phyloP scores from a whole-genome alignment of 2,888 invertebrate genomes.

The Volucella zonaria region DNA sequence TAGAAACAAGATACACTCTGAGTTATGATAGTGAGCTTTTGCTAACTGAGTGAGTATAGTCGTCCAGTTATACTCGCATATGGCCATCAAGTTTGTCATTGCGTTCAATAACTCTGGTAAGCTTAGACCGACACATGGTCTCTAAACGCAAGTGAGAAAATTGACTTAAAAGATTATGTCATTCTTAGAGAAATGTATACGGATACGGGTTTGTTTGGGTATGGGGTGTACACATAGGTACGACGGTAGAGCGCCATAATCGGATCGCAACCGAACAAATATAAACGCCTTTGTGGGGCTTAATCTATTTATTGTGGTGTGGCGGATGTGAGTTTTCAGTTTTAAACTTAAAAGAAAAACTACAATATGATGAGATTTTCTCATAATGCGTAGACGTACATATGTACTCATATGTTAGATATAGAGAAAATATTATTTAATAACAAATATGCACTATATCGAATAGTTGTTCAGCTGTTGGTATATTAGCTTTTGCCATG shows the following conservation, averaged over 20 bases:
- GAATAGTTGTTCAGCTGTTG: too few species aligned
- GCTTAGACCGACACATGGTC: conserved; percentile 47
- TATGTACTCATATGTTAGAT: too few species aligned
- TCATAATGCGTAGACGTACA: too few species aligned
- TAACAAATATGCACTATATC: too few species aligned
- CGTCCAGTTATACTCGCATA: neutral
- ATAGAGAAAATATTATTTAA: too few species aligned
- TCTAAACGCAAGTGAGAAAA: conserved; percentile 66
- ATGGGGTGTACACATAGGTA: too few species aligned
- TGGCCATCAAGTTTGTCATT: conserved; percentile 38
- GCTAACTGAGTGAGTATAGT: conserved; percentile 20
- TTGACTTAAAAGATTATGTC: conserved; percentile 56
- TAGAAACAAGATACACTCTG: conserved; percentile 36
- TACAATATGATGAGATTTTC: too few species aligned
- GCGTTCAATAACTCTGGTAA: conserved; percentile 59
- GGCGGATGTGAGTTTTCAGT: too few species aligned
- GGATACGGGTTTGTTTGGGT: neutral
- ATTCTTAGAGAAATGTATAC: neutral
- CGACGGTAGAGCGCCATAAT: conserved; percentile 9
- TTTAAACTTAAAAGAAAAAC: too few species aligned
- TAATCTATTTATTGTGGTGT: neutral
- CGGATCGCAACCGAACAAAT: conserved; percentile 21
- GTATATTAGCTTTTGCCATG: too few species aligned
- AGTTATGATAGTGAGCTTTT: conserved; percentile 14
- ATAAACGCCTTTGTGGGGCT: neutral